Base-by-base conservation (phyloP, 2,113 vertebrate species). In the Salvator merianae region DNA sequence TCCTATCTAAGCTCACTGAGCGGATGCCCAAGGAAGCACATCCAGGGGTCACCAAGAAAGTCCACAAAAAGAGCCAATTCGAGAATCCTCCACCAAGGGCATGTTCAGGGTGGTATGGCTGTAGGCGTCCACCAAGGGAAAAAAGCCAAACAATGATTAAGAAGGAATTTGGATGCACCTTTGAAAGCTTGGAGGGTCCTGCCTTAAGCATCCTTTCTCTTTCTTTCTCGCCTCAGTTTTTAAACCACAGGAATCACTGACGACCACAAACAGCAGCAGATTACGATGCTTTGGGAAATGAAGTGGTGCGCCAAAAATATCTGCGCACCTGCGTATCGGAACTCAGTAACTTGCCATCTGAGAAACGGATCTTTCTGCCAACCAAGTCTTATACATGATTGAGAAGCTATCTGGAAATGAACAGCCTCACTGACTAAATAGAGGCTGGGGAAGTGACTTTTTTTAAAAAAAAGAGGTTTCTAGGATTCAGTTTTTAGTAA, bases 401-500 rank as follows among this genome's bases (percentile, higher is more conserved):
- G 43, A 53, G 14, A 62, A 36, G 74, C 12, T 32, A 34, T 24
- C 18, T 50, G 1, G 13, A 32, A 50, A 47, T 2, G 24, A 34
- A n/a, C 43, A 66, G 55, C 55, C 55, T 16, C 55, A 59, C 14
- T 18, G 55, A 59, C 55, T 59, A 40, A 28, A 55, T 43, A 43
- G 0, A 22, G 43, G 12, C 3, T 14, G 69, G 70, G 71, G 1
- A 16, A 50, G 1, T 0, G 28, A 13, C 22, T 65, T 12, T 0
- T 28, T 63, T 47, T 47, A 47, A 47, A 18, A 66, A 1, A 2
- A 0, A 1, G 32, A 32, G 3, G 62, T 24, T 24, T 32, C 5
- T 0, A 16, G 28, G 28, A 6, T 22, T 3, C 28, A 4, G 0
- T 0, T 28, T 4, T 0, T 12, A 1, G 36, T 1, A 0, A 0